A percentile compares a stretch with the other conserved stretches of the same genome.
Evolutionary conservation across 2,113 vertebrate species (phyloP).

Genomic region (Dolichallabes microphthalmus): DNA sequence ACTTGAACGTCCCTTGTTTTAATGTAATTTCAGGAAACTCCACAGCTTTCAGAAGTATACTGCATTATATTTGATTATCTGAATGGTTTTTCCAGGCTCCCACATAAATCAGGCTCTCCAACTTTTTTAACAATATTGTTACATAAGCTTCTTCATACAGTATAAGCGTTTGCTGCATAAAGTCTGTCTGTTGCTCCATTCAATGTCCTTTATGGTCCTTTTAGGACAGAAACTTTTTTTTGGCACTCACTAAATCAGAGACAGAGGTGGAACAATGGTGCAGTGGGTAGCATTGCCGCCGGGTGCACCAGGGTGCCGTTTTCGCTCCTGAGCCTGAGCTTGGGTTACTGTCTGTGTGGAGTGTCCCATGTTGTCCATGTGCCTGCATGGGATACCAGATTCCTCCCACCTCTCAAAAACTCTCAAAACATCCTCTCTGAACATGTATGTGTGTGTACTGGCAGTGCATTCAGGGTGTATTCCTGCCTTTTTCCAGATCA

Average conservation of each 20-base stretch:
- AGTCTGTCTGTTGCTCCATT: too few relatives aligned
- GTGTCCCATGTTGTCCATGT: neutral
- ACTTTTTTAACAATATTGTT: neutral
- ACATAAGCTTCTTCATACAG: neutral
- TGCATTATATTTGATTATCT: neutral
- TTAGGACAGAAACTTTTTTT: neutral
- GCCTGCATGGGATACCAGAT: neutral
- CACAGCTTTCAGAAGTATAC: neutral
- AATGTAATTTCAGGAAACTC: too few relatives aligned
- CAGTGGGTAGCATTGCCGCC: neutral
- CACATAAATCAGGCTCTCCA: neutral
- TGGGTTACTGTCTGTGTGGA: neutral
- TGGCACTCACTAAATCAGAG: neutral
- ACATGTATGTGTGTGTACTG: neutral
- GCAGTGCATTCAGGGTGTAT: neutral
- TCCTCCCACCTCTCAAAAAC: neutral
- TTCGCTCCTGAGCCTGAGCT: neutral
- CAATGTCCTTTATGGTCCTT: neutral
- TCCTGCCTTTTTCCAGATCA: neutral
- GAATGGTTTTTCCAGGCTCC: neutral
- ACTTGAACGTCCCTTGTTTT: too few relatives aligned
- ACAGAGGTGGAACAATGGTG: neutral
- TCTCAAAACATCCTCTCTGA: neutral
- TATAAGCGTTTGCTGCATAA: neutral
- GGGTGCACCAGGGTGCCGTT: neutral